Evolutionary conservation across 2,113 vertebrate genomes (phyloP), one percentile per base, ranked within the genome.

Genomic region (Lamprologus tigripictilis): DNA sequence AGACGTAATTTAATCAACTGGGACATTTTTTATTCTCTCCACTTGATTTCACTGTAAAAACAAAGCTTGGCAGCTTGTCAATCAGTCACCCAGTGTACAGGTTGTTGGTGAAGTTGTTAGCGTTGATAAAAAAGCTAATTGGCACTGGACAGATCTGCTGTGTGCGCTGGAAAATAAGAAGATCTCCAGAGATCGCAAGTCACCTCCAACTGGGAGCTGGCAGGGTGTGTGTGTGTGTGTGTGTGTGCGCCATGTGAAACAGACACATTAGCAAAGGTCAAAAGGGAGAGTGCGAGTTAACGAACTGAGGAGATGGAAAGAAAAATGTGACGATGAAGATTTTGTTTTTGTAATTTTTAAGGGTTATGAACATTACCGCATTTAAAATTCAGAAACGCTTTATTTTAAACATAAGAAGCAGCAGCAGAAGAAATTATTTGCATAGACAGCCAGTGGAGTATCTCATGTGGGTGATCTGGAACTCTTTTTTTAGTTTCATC

Each of bases 111-210:
- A 88, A 92, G 86, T 90, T 91, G 94, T 92, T 93, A 85, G 92
- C 94, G 80, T 89, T 91, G 80, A 93, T 95, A 90, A 95, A 90
- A 90, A 89, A 93, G 93, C 87, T 96, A 95, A 95, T 95, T 96
- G 96, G 93, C 92, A 81, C 84, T 13, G 94, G 92, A 92, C 78
- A 51, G 88, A 94, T 93, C 89, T 95, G 91, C 94, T 95, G 95
- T 80, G 93, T 94, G 90, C 84, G 95, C 92, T 87, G 93, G 91
- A 96, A 95, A 96, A 95, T 95, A 96, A 95, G 94, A 94, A 96
- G 91, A 87, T 94, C 97, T 92, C 89, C 85, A 86, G 94, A 92
- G 94, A 94, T 45, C 26, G 71, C 55, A 89, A 85, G 86, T 90
- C 82, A 87, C 45, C 85, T 90, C 84, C 85, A 84, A 76, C 12